Base-by-base conservation (phyloP, 2,113 vertebrate species). In the Candoia aspera region DNA sequence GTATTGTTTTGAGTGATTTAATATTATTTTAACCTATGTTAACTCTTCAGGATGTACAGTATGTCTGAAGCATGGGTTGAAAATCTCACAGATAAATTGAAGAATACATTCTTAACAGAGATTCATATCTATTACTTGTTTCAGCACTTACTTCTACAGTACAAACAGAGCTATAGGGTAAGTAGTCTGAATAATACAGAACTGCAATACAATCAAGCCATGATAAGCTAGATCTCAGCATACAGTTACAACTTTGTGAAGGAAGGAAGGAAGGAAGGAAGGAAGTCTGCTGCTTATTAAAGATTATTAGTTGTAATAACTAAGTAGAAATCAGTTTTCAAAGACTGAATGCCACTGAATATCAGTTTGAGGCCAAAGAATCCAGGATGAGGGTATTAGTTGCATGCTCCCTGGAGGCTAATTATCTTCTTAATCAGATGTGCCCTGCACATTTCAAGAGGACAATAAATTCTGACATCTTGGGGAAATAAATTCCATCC, bases 401-500 rank as follows among this genome's bases (percentile, higher is more conserved):
- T 53, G 37, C 57, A 23, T 54, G 64, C 2, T 85, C 42, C 37
- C 59, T 90, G 58, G 11, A 19, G 37, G 83, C 26, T 42, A 42
- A 57, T 83, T 83, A 9, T 68, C 24, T 57, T 87, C n/a, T 91
- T 55, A 91, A 57, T 91, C 23, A 55, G 23, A 55, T 83, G 37
- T 17, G 42, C 15, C n/a, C 62, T 83, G 37, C 37, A 79, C 23
- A 54, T 86, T 85, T 64, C 59, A 91, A 42, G 86, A 24, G 15
- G 53, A 4, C 24, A 73, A 54, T 87, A 87, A 33, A 79, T 91
- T 59, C 24, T 92, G 88, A 88, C 64, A 88, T 79, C 91, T 92
- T 88, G 68, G 68, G 55, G 37, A 88, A 89, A 92, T 85, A 89
- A 85, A 64, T 92, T 89, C 58, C 29, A 89, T 84, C 73, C 91